A percentile compares a stretch with the other conserved stretches of the same genome.
Evolutionary conservation across 35 echinoderm and acorn worm genomes (phyloP).

Genomic region (Apostichopus japonicus): DNA sequence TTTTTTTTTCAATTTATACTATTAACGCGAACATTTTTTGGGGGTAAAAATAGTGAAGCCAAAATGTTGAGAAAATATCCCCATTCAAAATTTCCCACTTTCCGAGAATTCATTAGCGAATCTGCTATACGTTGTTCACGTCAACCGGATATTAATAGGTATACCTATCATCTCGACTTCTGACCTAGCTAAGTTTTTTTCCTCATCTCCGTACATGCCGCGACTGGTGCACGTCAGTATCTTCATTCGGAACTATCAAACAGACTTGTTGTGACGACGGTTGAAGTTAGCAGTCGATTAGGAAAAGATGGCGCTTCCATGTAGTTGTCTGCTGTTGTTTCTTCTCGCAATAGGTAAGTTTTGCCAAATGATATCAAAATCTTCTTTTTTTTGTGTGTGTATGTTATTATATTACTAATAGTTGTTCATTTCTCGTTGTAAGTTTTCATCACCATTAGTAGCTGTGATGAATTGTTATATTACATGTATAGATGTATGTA

Average conservation of each 20-base stretch:
- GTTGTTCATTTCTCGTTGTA: not conserved
- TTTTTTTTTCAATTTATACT: no score
- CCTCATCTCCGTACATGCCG: not conserved
- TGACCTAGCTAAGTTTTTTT: no score
- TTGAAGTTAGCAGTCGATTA: constrained; percentile 1
- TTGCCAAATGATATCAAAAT: not conserved
- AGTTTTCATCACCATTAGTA: no score
- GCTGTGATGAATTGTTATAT: no score
- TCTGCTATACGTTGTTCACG: not conserved
- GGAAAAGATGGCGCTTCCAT: not conserved
- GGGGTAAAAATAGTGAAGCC: no score
- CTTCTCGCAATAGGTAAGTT: not conserved
- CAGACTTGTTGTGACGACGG: not conserved
- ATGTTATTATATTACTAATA: not conserved
- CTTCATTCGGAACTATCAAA: not conserved
- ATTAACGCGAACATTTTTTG: no score
- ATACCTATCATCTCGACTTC: not conserved
- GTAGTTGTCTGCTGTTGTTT: not conserved
- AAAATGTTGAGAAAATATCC: no score
- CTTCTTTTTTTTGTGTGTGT: not conserved
- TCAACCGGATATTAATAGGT: not conserved
- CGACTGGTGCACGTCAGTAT: not conserved
- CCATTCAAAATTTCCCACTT: no score
- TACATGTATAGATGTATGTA: no score
- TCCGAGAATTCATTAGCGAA: not conserved